Evolutionary conservation across 2,888 invertebrate species (phyloP).

Genomic region (Pyralis farinalis): DNA sequence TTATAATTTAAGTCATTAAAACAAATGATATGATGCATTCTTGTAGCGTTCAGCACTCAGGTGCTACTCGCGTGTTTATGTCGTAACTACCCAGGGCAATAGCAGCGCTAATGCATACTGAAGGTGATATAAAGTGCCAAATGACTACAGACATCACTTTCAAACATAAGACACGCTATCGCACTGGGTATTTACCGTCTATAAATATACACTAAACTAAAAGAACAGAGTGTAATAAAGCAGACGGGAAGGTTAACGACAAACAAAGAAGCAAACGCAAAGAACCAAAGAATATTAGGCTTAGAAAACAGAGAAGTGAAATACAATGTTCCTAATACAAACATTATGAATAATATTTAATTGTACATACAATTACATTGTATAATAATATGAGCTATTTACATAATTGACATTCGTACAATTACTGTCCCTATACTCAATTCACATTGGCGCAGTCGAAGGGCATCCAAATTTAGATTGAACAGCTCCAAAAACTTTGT

Average conservation of each 20-base stretch:
- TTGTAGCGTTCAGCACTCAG: conserved; percentile 62
- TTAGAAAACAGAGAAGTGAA: conserved; percentile 8
- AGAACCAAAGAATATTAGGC: conserved; percentile 12
- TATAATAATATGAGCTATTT: neutral
- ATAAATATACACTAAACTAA: conserved; percentile 56
- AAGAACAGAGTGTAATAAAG: conserved; percentile 48
- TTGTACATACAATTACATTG: conserved; percentile 5
- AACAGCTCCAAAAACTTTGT: too few species aligned
- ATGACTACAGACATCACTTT: neutral
- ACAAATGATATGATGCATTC: conserved; percentile 82
- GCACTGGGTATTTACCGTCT: conserved; percentile 27
- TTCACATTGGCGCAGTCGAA: too few species aligned
- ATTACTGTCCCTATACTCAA: too few species aligned
- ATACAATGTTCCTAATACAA: conserved; percentile 7
- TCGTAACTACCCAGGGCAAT: conserved; percentile 31
- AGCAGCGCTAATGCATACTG: conserved; percentile 22
- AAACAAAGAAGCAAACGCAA: conserved; percentile 30
- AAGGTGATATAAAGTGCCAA: conserved; percentile 5
- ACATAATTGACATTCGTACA: neutral
- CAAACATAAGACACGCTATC: conserved; percentile 23
- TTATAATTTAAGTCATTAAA: conserved; percentile 73
- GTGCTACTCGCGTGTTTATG: conserved; percentile 53
- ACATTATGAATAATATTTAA: conserved; percentile 4
- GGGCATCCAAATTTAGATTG: too few species aligned
- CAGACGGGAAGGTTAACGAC: conserved; percentile 31